Conservation (phyloP, 2,797 vertebrate genomes). For the Neoniphon sammara region DNA sequence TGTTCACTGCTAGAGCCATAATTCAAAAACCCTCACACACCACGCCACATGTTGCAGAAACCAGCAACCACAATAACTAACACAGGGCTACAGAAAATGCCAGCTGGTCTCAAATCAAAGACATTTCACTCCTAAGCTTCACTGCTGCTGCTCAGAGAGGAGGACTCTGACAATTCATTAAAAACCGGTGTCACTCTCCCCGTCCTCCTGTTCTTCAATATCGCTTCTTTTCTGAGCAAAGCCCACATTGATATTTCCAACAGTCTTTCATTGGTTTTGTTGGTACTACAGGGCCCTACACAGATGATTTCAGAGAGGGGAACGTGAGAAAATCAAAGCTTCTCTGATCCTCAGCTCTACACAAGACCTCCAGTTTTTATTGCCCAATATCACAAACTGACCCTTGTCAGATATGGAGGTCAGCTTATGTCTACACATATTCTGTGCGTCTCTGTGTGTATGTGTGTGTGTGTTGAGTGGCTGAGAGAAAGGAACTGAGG, state of each 20-base stretch:
- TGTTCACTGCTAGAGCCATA: not conserved
- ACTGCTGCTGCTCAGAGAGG: not conserved
- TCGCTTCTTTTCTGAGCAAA: conserved; percentile 44
- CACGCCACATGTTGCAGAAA: not conserved
- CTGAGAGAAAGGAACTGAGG: too few species aligned
- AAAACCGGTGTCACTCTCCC: conserved; percentile 27
- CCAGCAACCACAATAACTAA: conserved; percentile 13
- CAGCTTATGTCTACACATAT: conserved; percentile 15
- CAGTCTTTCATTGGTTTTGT: conserved; percentile 57
- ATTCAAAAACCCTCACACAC: conserved; percentile 10
- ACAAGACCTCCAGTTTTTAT: conserved; percentile 35
- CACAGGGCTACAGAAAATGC: conserved; percentile 26
- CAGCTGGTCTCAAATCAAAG: conserved; percentile 44
- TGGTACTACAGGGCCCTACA: conserved; percentile 11
- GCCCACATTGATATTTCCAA: conserved; percentile 58
- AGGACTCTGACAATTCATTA: conserved; percentile 55
- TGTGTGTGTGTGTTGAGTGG: conserved; percentile 1
- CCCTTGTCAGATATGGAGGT: conserved; percentile 24
- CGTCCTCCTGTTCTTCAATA: conserved; percentile 38
- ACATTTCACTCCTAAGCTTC: conserved; percentile 37
- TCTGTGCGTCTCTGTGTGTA: conserved; percentile 19
- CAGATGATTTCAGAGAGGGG: conserved; percentile 25
- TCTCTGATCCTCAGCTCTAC: conserved; percentile 34
- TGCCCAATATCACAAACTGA: conserved; percentile 48
- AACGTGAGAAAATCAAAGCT: conserved; percentile 53